Base-by-base conservation (phyloP, 2,113 vertebrate species). In the Procavia capensis region DNA sequence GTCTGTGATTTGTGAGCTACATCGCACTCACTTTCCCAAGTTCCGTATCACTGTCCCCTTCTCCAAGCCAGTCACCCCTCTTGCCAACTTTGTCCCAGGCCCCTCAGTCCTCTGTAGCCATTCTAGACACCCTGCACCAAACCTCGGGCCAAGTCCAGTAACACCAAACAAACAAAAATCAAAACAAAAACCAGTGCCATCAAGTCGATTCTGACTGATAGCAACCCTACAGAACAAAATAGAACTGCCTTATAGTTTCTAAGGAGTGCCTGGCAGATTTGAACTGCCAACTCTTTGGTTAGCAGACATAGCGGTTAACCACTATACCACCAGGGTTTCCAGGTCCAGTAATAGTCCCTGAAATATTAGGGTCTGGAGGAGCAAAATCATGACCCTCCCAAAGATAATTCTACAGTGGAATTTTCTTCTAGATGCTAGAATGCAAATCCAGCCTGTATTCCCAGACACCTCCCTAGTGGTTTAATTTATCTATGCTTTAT, bases 51-150 rank as follows among this genome's bases (percentile, higher is more conserved):
- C 90, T 68, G 76, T 90, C 89, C 93, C 85, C 94, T 93, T 90
- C 97, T 96, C 94, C 94, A 90, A 93, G 87, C 31, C 1, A 0
- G 87, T 92, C 96, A 95, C 27, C 22, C 13, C 92, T 94, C 94
- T 95, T 95, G 91, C 88, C 91, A 45, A 19, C 81, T 90, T 57
- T 68, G 76, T 43, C 7, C 43, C 79, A 17, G 70, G 78, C n/a
- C 88, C 79, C 64, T 72, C 66, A 19, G 50, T 63, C 82, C 86
- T 82, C 88, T 68, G 50, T 17, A 59, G 79, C 50, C 41, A 19
- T 13, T 43, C 34, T 41, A 63, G 61, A 61, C 36, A 6, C 19
- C 25, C 2, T 24, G 2, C 36, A 36, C 47, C 47, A 24, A 76
- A 47, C 25, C 47, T 39, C 31, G 41, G 61, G 25, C n/a, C 63